Base-by-base conservation (phyloP, 2,113 vertebrate genomes). In the Alosa alosa region DNA sequence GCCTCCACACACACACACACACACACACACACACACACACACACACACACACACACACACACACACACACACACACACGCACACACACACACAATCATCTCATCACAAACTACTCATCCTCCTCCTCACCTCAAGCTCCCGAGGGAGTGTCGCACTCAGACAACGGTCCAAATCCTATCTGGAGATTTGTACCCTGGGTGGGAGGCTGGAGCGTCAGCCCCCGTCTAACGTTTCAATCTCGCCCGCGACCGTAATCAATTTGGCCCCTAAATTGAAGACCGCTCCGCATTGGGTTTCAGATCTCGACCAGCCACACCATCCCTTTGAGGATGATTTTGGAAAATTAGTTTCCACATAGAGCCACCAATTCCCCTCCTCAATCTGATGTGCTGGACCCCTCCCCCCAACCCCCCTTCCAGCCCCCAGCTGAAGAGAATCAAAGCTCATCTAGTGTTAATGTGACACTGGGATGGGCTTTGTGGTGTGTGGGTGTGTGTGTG, bases 241-340 rank as follows among this genome's bases (percentile, higher is more conserved):
- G 36, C 72, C 72, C 13, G 9, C 72, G 72, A 44, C 41, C 47
- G 10, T 85, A 86, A 88, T 89, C 85, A 83, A 68, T 82, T 90
- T 85, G 44, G 84, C 72, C 75, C 85, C 82, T 82, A 82, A 89
- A 86, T 88, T 88, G 75, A 75, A 84, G 84, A 89, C 87, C 82
- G 83, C 41, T 86, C 50, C 47, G 72, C 39, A 86, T 88, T 36
- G 72, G 72, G 36, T 78, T 78, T 86, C 88, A n/a, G 85, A 52
- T 45, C 6, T 22, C 17, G 78, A 72, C 10, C 83, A 86, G 55
- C 44, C 52, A n/a, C 31, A 52, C n/a, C 44, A 22, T 85, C 83
- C 85, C 68, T 83, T 57, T 7, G 82, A 88, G 81, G 85, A 86
- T 89, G 83, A 47, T 85, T 86, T 86, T 55, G 60, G 25, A 87